Evolutionary conservation across 2,888 invertebrate genomes (phyloP).

Genomic region (Leucoptera coffeella): DNA sequence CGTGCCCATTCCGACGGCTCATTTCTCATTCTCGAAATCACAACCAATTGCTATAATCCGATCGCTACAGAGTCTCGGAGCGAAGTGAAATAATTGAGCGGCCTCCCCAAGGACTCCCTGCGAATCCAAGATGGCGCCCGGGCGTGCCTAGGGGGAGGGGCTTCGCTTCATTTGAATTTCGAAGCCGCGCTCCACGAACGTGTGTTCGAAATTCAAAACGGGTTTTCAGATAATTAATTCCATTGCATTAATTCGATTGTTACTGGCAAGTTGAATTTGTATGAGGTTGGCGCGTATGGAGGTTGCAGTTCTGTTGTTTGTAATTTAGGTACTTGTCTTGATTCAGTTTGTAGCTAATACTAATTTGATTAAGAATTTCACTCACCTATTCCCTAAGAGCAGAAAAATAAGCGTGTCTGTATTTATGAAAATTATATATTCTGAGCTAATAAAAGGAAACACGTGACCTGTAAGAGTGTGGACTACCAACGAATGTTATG

Average conservation of each 20-base stretch:
- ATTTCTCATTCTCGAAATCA: constrained; percentile 49
- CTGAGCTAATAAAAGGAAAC: too few relatives aligned
- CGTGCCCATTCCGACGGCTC: constrained; percentile 7
- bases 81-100: constrained; percentile 52
- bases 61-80: constrained; percentile 43
- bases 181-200: constrained; percentile 45
- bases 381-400: too few relatives aligned
- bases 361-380: too few relatives aligned
- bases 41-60: constrained; percentile 53
- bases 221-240: constrained; percentile 50
- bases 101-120: constrained; percentile 24
- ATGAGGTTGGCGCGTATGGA: too few relatives aligned
- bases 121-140: constrained; percentile 38
- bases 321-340: too few relatives aligned
- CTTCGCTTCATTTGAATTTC: constrained; percentile 52
- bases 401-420: too few relatives aligned
- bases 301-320: too few relatives aligned
- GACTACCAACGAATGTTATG: too few relatives aligned
- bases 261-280: too few relatives aligned
- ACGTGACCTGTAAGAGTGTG: too few relatives aligned
- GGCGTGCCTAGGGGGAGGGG: constrained; percentile 43
- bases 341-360: too few relatives aligned
- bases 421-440: too few relatives aligned
- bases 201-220: constrained; percentile 27
- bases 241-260: constrained; percentile 37